These are phyloP conservation scores for Cantharis lateralis DNA, from an alignment of 2,888 invertebrate genomes.

Conservation along the genomic window DNA sequence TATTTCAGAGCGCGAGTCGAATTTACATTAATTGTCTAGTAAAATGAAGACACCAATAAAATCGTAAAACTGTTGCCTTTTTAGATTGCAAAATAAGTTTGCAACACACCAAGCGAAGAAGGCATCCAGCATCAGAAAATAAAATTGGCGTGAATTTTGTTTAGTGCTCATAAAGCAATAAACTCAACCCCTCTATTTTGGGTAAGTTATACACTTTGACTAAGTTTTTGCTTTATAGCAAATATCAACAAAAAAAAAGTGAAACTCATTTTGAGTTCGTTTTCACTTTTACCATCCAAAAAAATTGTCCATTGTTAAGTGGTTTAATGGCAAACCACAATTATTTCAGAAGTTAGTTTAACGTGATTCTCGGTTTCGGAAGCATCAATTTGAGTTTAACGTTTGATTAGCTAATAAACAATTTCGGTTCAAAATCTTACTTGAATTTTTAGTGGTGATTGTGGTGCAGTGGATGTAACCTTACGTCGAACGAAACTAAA, in stretches of 20 bases:
- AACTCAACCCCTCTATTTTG: constrained; percentile 28
- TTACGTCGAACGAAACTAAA: constrained; percentile 12
- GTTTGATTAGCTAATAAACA: not conserved
- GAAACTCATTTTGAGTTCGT: not conserved
- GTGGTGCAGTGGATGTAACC: not conserved
- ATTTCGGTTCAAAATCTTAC: not conserved
- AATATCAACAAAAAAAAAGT: constrained; percentile 11
- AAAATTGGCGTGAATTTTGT: constrained; percentile 33
- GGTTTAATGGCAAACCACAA: constrained; percentile 31
- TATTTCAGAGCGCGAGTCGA: not conserved
- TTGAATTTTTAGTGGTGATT: not conserved
- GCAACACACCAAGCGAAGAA: not conserved
- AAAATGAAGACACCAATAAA: constrained; percentile 23
- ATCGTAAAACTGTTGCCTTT: not conserved
- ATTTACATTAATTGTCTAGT: not conserved
- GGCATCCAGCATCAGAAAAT: not conserved
- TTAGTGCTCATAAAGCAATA: constrained; percentile 35
- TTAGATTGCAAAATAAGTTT: not conserved
- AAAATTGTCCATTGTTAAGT: constrained; percentile 11
- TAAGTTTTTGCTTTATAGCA: constrained; percentile 1
- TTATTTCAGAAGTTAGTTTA: constrained; percentile 20
- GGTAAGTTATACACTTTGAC: constrained; percentile 2
- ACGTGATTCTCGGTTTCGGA: constrained; percentile 13
- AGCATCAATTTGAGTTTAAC: constrained; percentile 1
- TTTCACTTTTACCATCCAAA: constrained; percentile 24